Evolutionary conservation across 2,113 vertebrate genomes (phyloP), one percentile per base, ranked within the genome.

Genomic region (Geococcyx californianus): DNA sequence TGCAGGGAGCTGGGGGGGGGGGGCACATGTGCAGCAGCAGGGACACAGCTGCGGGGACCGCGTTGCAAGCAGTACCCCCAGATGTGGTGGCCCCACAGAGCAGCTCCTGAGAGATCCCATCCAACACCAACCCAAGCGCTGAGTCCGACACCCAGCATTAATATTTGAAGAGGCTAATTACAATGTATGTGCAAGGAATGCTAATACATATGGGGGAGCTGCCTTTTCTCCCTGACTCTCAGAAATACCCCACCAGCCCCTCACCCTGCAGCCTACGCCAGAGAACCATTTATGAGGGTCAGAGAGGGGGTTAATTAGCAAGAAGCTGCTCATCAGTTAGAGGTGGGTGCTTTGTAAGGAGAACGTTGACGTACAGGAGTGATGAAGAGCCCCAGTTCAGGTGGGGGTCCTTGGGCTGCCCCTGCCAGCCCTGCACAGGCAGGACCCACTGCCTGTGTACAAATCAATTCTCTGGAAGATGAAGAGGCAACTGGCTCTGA

Each of bases 361-460:
- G 7, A 15, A 31, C 13, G 10, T 5, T 18, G 6, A 4, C 1
- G 16, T 34, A 13, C 11, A 0, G 26, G 26, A 8, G 33, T 21
- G n/a, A 45, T 16, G 62, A 55, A 40, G 33, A 54, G 15, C 33
- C 21, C 11, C 52, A 10, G 47, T 23, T 49, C 20, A 21, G 47
- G 20, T 49, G 51, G 70, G 78, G 49, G 77, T 38, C 31, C 54
- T 15, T 1, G 31, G 33, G 59, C 9, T 29, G 26, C 12, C 42
- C 55, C 60, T 9, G 44, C 13, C 20, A 36, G 9, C 7, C 52
- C 38, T 18, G 2, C 1, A 2, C 2, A 2, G n/a, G 51, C 84
- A 38, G 81, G 28, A 44, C 44, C 29, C 2, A 0, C 6, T 7
- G 16, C 67, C n/a, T 6, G 1, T 1, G 4, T 3, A 31, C 58